Base-by-base conservation (phyloP, 2,888 invertebrate genomes). In the Gordius sp. region DNA sequence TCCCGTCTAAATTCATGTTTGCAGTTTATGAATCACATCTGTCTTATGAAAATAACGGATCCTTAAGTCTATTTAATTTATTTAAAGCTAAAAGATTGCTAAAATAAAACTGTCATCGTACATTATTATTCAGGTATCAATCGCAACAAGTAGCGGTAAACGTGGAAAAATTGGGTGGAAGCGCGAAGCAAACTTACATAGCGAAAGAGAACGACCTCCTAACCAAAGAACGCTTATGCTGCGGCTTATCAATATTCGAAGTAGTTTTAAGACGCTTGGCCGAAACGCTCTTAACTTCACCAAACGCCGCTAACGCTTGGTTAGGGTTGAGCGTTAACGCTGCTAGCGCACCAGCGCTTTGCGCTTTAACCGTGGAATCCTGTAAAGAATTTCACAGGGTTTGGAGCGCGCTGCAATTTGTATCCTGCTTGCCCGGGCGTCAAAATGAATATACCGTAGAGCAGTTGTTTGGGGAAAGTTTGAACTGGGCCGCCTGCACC, bases 401-500 rank as follows among this genome's bases (percentile, higher is more conserved):
- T 53, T 97, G 93, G 93, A 91, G 89, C 0, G 93, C 91, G 0
- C 73, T 97, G 28, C 93, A 97, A 69, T 93, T 97, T 74, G 81
- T 91, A 57, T 89, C 91, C 70, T 91, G 89, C 68, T 85, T 89
- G 65, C 91, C 93, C 0, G 85, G 87, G 25, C 83, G 82, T 2
- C 85, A 85, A 61, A 86, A 85, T 1, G 86, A 93, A 71, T 87
- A 82, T 65, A 91, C 89, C 8, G 55, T 59, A 24, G 57, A 60
- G 28, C 87, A 93, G 71, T 72, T 93, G 61, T 97, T 89, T 72
- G 97, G 97, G 4, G 97, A 97, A 71, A 93, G 93, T 0, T 74
- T 97, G 0, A 86, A 93, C 70, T 97, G 93, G 93, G 93, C 91
- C 2, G 93, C 91, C 0, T 89, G 91, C 69, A 80, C 87, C 13